Evolutionary conservation across 92 coral and sea anemone species (phyloP).

Genomic region (Bergia sp.): DNA sequence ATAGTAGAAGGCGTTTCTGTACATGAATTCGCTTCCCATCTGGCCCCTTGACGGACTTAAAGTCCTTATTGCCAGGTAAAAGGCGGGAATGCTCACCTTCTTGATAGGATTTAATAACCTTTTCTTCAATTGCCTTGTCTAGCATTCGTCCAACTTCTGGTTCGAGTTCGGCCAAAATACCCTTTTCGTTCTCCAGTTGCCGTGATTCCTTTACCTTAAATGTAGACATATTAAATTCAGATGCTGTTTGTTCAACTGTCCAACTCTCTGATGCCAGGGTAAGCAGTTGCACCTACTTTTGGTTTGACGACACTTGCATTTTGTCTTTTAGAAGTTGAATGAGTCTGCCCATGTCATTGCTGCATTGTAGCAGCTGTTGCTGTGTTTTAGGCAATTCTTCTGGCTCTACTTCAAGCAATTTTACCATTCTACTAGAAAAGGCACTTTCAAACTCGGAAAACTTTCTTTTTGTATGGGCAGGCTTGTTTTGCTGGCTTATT

Average conservation of each 20-base stretch:
- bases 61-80: slow-evolving; percentile 21
- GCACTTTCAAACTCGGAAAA: neutral
- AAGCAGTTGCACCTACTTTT: neutral
- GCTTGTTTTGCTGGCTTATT: slow-evolving; percentile 10
- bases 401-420: neutral
- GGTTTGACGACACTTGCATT: neutral
- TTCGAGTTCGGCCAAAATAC: neutral
- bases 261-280: slow-evolving; percentile 22
- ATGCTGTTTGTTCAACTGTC: slow-evolving; percentile 1
- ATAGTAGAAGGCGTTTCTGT: slow-evolving; percentile 25
- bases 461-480: slow-evolving; percentile 13
- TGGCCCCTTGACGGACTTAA: slow-evolving; percentile 21
- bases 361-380: slow-evolving; percentile 3
- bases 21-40: slow-evolving; percentile 13
- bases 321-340: slow-evolving; percentile 4
- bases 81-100: slow-evolving; percentile 16
- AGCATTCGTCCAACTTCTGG: slow-evolving; percentile 22
- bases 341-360: slow-evolving; percentile 9
- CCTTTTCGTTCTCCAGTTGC: neutral
- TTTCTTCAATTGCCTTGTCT: slow-evolving; percentile 7
- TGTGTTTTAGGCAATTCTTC: neutral
- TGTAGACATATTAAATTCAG: neutral
- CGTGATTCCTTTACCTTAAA: slow-evolving; percentile 18
- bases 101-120: slow-evolving; percentile 3
- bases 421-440: slow-evolving; percentile 11